Evolutionary conservation across 2,888 invertebrate species (phyloP).

Genomic region (Dasypogon diadema): DNA sequence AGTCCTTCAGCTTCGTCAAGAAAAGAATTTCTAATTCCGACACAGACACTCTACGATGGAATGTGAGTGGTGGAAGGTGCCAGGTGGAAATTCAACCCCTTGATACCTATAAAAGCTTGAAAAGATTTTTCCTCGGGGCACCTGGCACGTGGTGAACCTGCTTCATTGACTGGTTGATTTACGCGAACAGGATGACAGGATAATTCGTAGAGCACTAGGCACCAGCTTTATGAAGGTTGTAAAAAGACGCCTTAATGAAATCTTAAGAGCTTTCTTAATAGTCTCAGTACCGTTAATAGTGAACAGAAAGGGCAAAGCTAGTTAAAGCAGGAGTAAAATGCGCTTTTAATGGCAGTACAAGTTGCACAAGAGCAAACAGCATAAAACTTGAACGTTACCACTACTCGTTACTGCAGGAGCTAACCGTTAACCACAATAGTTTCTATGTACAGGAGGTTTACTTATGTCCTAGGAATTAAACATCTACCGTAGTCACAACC

Average conservation of each 20-base stretch:
- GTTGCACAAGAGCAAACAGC: background rate
- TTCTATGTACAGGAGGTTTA: constrained; percentile 15
- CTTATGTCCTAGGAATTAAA: background rate
- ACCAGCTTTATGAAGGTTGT: background rate
- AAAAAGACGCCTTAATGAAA: constrained; percentile 21
- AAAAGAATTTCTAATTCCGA: constrained; percentile 1
- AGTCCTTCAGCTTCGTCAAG: background rate
- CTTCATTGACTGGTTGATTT: constrained; percentile 32
- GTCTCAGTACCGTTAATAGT: background rate
- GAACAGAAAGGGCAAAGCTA: background rate
- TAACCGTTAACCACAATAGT: too few species aligned
- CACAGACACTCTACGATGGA: background rate
- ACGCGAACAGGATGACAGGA: constrained; percentile 38
- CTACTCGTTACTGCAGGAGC: background rate
- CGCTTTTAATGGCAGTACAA: background rate
- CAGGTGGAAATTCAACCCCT: constrained; percentile 19
- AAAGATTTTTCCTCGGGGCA: constrained; percentile 11
- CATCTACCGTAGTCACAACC: constrained; percentile 46
- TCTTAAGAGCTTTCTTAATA: constrained; percentile 15
- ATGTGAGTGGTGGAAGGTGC: background rate
- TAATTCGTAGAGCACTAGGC: background rate
- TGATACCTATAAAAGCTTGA: constrained; percentile 20
- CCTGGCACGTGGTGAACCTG: constrained; percentile 34
- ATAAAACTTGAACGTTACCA: background rate
- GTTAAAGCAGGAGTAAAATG: background rate